A percentile compares a stretch with the other conserved stretches of the same genome.
Conservation (phyloP, 2,888 invertebrate species). For the Megalurothrips usitatus region DNA sequence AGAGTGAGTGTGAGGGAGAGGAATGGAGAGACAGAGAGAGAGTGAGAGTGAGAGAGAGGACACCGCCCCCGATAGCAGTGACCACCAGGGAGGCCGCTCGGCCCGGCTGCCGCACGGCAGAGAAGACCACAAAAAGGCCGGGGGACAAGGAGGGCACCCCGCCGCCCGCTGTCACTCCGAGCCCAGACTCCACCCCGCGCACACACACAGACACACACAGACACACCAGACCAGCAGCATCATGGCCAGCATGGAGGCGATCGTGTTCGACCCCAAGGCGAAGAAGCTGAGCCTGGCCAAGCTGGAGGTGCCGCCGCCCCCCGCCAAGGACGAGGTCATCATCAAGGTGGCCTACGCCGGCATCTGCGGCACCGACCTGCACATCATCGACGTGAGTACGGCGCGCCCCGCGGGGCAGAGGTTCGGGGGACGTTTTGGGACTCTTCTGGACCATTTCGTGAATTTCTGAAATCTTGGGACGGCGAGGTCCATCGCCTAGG, state of each 20-base stretch:
- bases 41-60: neutral
- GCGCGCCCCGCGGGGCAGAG: neutral
- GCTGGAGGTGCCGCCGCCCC: slow-evolving; percentile 51
- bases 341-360: slow-evolving; percentile 64
- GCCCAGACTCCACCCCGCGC: no score
- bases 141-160: no score
- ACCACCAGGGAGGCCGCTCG: no score
- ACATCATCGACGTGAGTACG: slow-evolving; percentile 59
- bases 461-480: no score
- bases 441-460: no score
- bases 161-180: no score
- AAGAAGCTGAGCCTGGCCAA: slow-evolving; percentile 49
- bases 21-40: neutral
- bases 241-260: slow-evolving; percentile 52
- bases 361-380: slow-evolving; percentile 68
- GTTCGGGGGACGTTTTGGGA: neutral
- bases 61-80: no score
- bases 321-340: slow-evolving; percentile 56
- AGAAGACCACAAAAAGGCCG: no score
- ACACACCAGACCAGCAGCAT: neutral
- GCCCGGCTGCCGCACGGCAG: no score
- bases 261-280: slow-evolving; percentile 52
- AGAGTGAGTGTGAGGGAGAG: neutral
- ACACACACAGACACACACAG: no score
- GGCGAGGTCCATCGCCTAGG: no score